Percentiles rank a stretch among this genome's conserved stretches.
phyloP scores from a whole-genome alignment of 1,140 invertebrate genomes.

The Calosoma granatense region DNA sequence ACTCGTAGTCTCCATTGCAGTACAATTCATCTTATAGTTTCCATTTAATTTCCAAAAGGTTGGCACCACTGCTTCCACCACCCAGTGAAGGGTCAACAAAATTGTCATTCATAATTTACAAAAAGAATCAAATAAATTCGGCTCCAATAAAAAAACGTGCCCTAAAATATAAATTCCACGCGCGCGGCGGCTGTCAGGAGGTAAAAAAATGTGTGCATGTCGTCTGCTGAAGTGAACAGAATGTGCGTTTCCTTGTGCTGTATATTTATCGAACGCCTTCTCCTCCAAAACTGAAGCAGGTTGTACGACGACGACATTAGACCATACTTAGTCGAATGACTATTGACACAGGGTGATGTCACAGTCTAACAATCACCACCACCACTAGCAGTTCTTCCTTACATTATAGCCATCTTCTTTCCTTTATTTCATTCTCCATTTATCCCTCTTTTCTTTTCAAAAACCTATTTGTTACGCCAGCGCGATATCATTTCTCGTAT shows the following conservation, averaged over 20 bases:
- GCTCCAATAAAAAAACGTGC: not conserved
- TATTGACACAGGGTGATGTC: too few relatives aligned
- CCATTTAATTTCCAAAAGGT: too few relatives aligned
- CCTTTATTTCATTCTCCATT: slow-evolving; percentile 16
- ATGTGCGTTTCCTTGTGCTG: not conserved
- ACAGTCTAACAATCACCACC: not conserved
- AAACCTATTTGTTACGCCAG: slow-evolving; percentile 20
- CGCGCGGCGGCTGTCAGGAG: too few relatives aligned
- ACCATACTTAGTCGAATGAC: too few relatives aligned
- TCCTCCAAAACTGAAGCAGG: not conserved
- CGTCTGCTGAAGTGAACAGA: not conserved
- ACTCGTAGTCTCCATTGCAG: too few relatives aligned
- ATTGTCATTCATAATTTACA: not conserved
- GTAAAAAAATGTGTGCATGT: not conserved
- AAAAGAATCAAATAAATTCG: slow-evolving; percentile 3
- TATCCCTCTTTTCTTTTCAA: slow-evolving; percentile 18
- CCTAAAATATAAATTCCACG: not conserved
- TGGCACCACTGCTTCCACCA: too few relatives aligned
- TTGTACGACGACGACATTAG: too few relatives aligned
- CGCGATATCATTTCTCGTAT: slow-evolving; percentile 28
- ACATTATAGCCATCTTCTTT: not conserved
- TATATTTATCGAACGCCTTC: slow-evolving; percentile 5
- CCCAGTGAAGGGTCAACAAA: not conserved
- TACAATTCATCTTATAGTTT: too few relatives aligned
- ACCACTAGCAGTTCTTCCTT: not conserved